phyloP scores from a whole-genome alignment of 53 echinoderm and acorn worm genomes.

The Paracentrotus lividus region DNA sequence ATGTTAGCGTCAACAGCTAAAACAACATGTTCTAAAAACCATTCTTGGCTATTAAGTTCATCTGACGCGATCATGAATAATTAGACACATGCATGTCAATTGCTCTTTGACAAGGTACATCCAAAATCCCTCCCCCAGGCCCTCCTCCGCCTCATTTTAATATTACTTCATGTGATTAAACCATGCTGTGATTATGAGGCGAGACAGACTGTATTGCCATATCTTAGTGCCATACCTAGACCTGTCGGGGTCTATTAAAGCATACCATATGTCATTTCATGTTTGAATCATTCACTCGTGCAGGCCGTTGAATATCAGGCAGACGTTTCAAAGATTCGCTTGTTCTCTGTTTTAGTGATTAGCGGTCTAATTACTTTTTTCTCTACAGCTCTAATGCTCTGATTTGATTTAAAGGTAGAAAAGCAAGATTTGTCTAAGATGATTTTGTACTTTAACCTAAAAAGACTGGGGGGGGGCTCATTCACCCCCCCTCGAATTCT shows the following conservation, averaged over 20 bases:
- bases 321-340: not conserved
- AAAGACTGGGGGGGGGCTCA: not conserved
- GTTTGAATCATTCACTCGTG: not conserved
- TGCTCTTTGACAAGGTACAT: not conserved
- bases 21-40: not conserved
- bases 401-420: not conserved
- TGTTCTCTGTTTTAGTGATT: not conserved
- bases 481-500: too few species aligned
- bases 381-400: not conserved
- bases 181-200: constrained; percentile 1
- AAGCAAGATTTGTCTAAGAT: not conserved
- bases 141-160: constrained; percentile 13
- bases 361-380: not conserved
- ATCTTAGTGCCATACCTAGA: not conserved
- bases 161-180: not conserved
- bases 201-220: constrained; percentile 25
- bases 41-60: not conserved
- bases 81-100: constrained; percentile 39
- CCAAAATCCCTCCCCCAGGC: not conserved
- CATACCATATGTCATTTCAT: too few species aligned
- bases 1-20: not conserved
- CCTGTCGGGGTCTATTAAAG: constrained; percentile 54
- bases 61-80: not conserved
- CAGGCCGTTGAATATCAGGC: not conserved
- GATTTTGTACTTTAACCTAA: not conserved